phyloP scores from a whole-genome alignment of 1,140 invertebrate species.

The Camponotus vicinus region DNA sequence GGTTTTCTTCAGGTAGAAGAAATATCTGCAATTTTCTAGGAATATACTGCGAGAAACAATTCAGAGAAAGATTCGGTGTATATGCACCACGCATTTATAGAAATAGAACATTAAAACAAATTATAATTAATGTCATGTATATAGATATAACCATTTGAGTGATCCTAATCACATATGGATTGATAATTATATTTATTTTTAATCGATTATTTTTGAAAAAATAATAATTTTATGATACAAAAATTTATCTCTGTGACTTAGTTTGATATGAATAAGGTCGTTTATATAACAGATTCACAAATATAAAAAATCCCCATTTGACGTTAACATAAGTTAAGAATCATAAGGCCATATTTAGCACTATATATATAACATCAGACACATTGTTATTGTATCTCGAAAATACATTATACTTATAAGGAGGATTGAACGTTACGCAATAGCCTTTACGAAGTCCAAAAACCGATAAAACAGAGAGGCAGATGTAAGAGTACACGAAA shows the following conservation, averaged over 20 bases:
- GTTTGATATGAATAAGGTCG: not conserved
- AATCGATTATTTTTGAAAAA: not conserved
- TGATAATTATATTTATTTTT: conserved; percentile 11
- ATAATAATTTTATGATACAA: not conserved
- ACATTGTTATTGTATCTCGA: not conserved
- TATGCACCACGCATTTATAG: not conserved
- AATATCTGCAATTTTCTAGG: conserved; percentile 31
- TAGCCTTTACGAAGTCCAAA: not conserved
- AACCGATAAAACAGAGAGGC: conserved; percentile 9
- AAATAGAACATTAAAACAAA: conserved; percentile 8
- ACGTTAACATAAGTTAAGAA: not conserved
- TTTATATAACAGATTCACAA: not conserved
- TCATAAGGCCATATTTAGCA: not conserved
- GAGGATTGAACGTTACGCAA: conserved; percentile 13
- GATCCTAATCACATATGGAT: not conserved
- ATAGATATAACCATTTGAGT: not conserved
- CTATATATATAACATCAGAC: not conserved
- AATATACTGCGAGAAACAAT: not conserved
- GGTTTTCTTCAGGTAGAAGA: not conserved
- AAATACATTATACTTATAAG: not conserved
- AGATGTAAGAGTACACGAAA: conserved; percentile 41
- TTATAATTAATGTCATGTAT: conserved; percentile 2
- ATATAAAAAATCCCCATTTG: not conserved
- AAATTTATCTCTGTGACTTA: not conserved
- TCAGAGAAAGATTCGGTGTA: not conserved